Conservation (phyloP, 2,888 invertebrate species). For the Escarpia spicata region DNA sequence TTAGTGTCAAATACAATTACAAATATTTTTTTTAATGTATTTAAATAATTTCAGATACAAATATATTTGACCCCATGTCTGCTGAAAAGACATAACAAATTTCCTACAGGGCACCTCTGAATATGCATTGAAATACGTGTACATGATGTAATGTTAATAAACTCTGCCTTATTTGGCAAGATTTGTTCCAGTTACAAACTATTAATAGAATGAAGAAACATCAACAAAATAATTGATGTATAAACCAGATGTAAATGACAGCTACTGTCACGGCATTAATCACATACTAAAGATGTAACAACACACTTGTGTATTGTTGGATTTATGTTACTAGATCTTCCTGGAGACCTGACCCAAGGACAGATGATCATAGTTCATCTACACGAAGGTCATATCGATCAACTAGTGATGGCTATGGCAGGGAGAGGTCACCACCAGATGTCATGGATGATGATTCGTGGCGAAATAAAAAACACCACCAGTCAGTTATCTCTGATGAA, state of each 20-base stretch:
- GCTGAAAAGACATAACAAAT: no score
- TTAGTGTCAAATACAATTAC: no score
- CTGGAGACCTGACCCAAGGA: not conserved
- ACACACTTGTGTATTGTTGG: not conserved
- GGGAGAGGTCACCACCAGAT: not conserved
- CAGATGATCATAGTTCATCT: not conserved
- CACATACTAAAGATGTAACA: not conserved
- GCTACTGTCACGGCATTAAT: not conserved
- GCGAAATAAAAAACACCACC: not conserved
- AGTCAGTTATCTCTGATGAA: not conserved
- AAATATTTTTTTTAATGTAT: no score
- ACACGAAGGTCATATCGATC: not conserved
- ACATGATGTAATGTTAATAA: no score
- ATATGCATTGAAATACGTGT: no score
- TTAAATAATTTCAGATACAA: no score
- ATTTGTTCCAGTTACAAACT: not conserved
- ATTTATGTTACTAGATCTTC: not conserved
- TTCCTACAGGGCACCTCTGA: no score
- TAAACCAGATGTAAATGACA: not conserved
- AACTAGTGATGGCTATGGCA: not conserved
- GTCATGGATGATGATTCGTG: conserved; percentile 12
- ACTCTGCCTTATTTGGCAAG: not conserved
- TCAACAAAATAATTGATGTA: no score
- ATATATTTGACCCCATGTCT: no score
- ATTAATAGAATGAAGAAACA: no score